Conservation (phyloP, 2,888 invertebrate genomes). For the Pheosia tremula region DNA sequence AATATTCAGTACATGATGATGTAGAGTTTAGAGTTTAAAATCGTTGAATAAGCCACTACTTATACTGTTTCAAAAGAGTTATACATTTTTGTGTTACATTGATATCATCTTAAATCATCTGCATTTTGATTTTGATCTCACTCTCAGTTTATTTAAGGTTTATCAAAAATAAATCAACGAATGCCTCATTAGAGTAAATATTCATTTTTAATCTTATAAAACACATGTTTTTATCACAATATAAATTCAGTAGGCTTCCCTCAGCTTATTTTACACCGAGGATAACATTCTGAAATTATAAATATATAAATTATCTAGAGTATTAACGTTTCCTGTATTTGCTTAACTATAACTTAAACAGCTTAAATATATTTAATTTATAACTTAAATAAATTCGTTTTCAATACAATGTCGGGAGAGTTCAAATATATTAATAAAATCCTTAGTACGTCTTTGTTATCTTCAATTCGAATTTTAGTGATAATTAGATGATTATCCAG, state of each 20-base stretch:
- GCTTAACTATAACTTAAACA: slow-evolving; percentile 31
- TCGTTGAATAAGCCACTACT: too few relatives aligned
- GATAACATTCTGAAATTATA: slow-evolving; percentile 81
- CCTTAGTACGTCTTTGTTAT: neutral
- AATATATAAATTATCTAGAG: slow-evolving; percentile 8
- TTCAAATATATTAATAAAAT: neutral
- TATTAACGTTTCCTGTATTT: slow-evolving; percentile 26
- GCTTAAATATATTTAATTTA: slow-evolving; percentile 7
- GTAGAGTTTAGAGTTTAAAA: too few relatives aligned
- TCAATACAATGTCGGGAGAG: neutral
- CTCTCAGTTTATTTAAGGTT: too few relatives aligned
- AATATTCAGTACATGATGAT: too few relatives aligned
- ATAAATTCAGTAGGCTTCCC: slow-evolving; percentile 82
- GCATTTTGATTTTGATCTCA: too few relatives aligned
- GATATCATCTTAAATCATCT: too few relatives aligned
- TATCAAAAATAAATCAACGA: too few relatives aligned
- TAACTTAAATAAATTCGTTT: slow-evolving; percentile 3
- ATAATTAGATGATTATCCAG: neutral
- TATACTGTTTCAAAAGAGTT: too few relatives aligned
- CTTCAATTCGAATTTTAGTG: neutral
- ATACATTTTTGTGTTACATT: too few relatives aligned
- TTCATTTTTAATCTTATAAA: slow-evolving; percentile 10
- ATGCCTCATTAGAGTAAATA: too few relatives aligned
- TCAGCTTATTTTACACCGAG: slow-evolving; percentile 64
- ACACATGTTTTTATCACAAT: slow-evolving; percentile 59